phyloP scores from a whole-genome alignment of 2,113 vertebrate species.

The Oreochromis aureus region DNA sequence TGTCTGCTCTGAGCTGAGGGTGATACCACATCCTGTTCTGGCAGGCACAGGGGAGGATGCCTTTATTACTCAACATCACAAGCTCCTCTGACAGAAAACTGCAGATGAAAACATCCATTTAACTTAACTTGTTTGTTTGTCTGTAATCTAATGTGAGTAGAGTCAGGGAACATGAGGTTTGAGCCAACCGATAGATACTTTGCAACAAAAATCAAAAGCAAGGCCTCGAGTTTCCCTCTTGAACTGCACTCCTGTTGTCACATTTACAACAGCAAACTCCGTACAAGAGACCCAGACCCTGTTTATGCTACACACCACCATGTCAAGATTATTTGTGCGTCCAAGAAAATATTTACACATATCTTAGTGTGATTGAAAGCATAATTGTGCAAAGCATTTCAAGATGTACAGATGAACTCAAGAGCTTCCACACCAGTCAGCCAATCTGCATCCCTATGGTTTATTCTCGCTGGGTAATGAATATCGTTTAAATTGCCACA shows the following conservation, averaged over 20 bases:
- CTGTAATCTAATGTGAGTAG: neutral
- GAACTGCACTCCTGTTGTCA: neutral
- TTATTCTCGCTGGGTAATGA: neutral
- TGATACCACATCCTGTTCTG: slow-evolving; percentile 72
- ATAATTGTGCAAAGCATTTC: neutral
- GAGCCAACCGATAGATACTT: neutral
- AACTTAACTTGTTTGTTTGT: neutral
- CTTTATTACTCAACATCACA: slow-evolving; percentile 37
- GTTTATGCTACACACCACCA: neutral
- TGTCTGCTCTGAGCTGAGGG: slow-evolving; percentile 21
- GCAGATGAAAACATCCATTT: neutral
- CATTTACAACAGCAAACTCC: neutral
- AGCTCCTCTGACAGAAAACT: neutral
- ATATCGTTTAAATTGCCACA: slow-evolving; percentile 42
- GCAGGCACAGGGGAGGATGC: slow-evolving; percentile 16
- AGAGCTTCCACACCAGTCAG: neutral
- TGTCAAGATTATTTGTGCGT: neutral
- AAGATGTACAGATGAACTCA: neutral
- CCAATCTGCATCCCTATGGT: neutral
- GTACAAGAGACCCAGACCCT: neutral
- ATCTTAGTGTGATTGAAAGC: neutral
- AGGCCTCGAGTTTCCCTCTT: neutral
- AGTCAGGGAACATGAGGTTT: neutral
- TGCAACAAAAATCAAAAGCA: neutral
- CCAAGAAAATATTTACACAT: neutral